These are phyloP conservation scores for Enoplosus armatus DNA, from an alignment of 2,797 vertebrate genomes.

Conservation along the genomic window DNA sequence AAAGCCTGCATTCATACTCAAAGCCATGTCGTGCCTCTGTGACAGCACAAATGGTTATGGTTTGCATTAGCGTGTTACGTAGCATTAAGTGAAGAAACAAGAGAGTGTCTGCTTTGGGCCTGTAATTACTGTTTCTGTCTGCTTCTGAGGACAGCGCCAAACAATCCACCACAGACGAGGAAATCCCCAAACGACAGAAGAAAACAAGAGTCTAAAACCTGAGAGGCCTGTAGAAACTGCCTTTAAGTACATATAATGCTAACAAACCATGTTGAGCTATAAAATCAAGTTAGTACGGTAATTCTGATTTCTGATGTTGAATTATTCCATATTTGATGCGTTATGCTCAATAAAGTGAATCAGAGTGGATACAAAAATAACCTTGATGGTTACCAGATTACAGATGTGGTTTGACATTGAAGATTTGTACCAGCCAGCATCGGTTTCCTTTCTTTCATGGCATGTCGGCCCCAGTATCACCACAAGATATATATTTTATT, in stretches of 20 bases:
- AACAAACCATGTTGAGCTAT: neutral
- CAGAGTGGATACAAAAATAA: neutral
- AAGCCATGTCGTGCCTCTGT: constrained; percentile 24
- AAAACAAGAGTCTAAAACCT: constrained; percentile 26
- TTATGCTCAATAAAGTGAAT: neutral
- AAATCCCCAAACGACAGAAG: constrained; percentile 58
- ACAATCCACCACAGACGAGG: constrained; percentile 48
- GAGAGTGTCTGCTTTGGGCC: constrained; percentile 46
- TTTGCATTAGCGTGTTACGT: constrained; percentile 58
- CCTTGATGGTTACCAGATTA: neutral
- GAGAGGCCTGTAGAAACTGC: constrained; percentile 1
- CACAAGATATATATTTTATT: constrained; percentile 78
- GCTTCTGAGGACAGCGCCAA: constrained; percentile 36
- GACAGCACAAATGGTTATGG: constrained; percentile 31
- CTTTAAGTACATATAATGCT: neutral
- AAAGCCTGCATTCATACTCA: constrained; percentile 67
- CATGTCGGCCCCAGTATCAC: constrained; percentile 17
- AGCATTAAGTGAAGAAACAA: constrained; percentile 58
- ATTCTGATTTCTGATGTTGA: constrained; percentile 4
- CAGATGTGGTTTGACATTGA: constrained; percentile 10
- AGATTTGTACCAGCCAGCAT: neutral
- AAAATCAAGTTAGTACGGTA: neutral
- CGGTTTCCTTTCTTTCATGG: neutral
- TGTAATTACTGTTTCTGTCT: constrained; percentile 68
- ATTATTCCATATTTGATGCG: neutral